Percentiles rank a stretch among this genome's conserved stretches.
Conservation (phyloP, 2,113 vertebrate species). For the Pteropus alecto region DNA sequence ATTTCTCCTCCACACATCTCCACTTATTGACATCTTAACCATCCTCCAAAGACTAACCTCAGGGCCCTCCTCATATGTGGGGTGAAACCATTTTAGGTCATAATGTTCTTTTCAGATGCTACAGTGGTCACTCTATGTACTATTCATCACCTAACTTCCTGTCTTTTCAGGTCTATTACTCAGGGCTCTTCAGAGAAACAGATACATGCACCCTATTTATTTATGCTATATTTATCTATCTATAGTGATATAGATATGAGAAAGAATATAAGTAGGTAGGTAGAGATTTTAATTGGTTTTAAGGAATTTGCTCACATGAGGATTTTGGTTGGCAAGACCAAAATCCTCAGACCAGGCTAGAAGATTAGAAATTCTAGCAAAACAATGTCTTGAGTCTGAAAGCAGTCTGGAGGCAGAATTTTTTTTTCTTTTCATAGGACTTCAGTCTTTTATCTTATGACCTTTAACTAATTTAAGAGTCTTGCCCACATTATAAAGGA, state of each 20-base stretch:
- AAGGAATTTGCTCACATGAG: not conserved
- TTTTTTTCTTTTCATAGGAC: not conserved
- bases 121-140: conserved; percentile 11
- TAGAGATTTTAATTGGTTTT: not conserved
- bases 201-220: not conserved
- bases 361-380: not conserved
- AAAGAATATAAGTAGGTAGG: not conserved
- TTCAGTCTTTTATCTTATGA: not conserved
- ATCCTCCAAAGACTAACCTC: not conserved
- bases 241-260: not conserved
- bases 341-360: not conserved
- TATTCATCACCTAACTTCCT: not conserved
- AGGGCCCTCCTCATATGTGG: not conserved
- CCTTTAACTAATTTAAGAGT: not conserved
- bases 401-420: not conserved
- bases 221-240: not conserved
- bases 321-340: not conserved
- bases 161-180: not conserved
- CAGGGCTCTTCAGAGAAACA: not conserved
- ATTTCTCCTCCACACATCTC: not conserved
- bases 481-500: not conserved
- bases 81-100: not conserved
- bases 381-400: not conserved
- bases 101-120: conserved; percentile 54
- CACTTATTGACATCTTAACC: not conserved